Evolutionary conservation across 2,113 vertebrate species (phyloP), one percentile per base, ranked within the genome.

Genomic region (Serilophus lunatus): DNA sequence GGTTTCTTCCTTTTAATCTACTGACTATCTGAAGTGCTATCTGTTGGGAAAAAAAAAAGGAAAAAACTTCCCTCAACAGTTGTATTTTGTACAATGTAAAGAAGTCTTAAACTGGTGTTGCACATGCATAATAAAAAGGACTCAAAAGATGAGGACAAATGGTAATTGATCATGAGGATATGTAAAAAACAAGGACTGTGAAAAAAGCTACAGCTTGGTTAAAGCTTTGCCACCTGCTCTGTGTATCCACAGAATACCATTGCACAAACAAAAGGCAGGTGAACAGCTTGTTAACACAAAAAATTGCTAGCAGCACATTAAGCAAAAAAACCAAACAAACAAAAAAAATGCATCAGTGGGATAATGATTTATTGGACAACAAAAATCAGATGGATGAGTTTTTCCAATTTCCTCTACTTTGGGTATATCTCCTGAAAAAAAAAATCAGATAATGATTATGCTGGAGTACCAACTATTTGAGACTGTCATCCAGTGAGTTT

Each of bases 181-280:
- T 0, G 1, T 26, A 29, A 77, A 51, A 92, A 66, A 33, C 25
- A 78, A 84, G 13, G 28, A 28, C 18, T 45, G 18, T 56, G 23
- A 80, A 59, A 80, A 94, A 95, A 72, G 22, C 66, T 69, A 82
- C 78, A 88, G 85, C 18, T 44, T 40, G 47, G 35, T 60, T 79
- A 75, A 92, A 82, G 74, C 61, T 76, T 80, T 86, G 56, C 71
- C 95, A 95, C 63, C 63, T 93, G 88, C 79, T 93, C 90, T 57
- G 82, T 92, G 53, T 93, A 92, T 80, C 71, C 86, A 70, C 36
- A 82, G 68, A 80, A 61, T 65, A 80, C 59, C 63, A 60, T 91
- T 49, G 88, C 61, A 88, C 28, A 93, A 79, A 36, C 31, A 10
- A 76, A 18, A 65, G 61, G 75, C 49, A 90, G 71, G 79, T 88